phyloP scores from a whole-genome alignment of 2,888 invertebrate genomes.

The Cinara cedri region DNA sequence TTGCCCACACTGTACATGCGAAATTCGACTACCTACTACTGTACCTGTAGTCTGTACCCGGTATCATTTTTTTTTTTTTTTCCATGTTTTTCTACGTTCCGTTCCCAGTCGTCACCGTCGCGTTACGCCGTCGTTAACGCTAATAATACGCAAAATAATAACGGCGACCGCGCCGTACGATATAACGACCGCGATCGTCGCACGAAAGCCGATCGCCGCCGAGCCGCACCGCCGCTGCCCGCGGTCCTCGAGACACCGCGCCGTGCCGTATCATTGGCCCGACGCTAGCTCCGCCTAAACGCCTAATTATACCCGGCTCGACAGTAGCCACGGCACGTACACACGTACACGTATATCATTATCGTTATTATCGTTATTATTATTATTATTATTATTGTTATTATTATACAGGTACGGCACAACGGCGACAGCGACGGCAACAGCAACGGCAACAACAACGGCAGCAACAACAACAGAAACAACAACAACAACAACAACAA shows the following conservation, averaged over 20 bases:
- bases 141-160: too few relatives aligned
- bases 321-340: constrained; percentile 6
- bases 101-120: neutral
- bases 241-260: neutral
- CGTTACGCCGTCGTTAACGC: too few relatives aligned
- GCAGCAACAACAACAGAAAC: neutral
- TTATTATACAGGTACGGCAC: constrained; percentile 16
- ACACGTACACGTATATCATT: neutral
- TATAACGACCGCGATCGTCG: neutral
- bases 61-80: neutral
- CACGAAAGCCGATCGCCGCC: constrained; percentile 8
- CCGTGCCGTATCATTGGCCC: constrained; percentile 41
- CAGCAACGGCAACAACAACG: neutral
- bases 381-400: too few relatives aligned
- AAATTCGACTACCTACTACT: too few relatives aligned
- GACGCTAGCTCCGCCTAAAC: constrained; percentile 51
- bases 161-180: too few relatives aligned
- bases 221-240: neutral
- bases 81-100: neutral
- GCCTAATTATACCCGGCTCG: constrained; percentile 42
- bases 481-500: too few relatives aligned
- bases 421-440: neutral
- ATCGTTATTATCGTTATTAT: too few relatives aligned
- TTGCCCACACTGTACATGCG: too few relatives aligned
- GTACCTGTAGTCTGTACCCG: too few relatives aligned